Base-by-base conservation (phyloP, 2,113 vertebrate species). In the Aspidoscelis tigris region DNA sequence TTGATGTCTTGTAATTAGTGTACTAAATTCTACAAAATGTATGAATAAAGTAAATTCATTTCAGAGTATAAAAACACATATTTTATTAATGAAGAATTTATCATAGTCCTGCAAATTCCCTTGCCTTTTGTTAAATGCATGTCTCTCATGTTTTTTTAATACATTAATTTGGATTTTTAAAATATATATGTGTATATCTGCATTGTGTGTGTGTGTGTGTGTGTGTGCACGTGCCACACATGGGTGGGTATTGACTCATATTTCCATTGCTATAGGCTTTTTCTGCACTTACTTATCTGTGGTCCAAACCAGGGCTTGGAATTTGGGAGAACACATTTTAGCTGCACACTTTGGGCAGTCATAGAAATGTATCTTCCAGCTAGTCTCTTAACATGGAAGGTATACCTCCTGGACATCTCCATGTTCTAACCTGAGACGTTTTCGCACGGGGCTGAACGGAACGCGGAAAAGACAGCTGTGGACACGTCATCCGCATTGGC, bases 71-170 rank as follows among this genome's bases (percentile, higher is more conserved):
- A 86, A 92, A 47, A 78, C 82, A 78, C 78, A 39, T 84, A 89
- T 87, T 92, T 95, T 91, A 88, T 92, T 94, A 90, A 92, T 93
- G 83, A 93, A 92, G 78, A 88, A 91, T 91, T 89, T 86, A 89
- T 86, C 78, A 89, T 50, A 65, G 64, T 84, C 93, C 87, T 88
- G 76, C 82, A 87, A 90, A 88, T 93, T 82, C 90, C 93, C 85
- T 88, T 79, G 92, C 76, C 89, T 89, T 92, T 93, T 86, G 93
- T 94, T 94, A 92, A 90, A 91, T 86, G 91, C 82, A 88, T 87
- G 81, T 79, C 39, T 79, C 39, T 90, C 75, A 84, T 77, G 80
- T 77, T 86, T 88, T 91, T 94, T 86, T 91, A 82, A 85, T 91
- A 82, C 81, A 44, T 89, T 95, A 93, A 93, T 95, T 85, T 88